These are phyloP conservation scores for Pogonomyrmex californicus DNA, from an alignment of 1,140 invertebrate genomes.

Conservation along the genomic window DNA sequence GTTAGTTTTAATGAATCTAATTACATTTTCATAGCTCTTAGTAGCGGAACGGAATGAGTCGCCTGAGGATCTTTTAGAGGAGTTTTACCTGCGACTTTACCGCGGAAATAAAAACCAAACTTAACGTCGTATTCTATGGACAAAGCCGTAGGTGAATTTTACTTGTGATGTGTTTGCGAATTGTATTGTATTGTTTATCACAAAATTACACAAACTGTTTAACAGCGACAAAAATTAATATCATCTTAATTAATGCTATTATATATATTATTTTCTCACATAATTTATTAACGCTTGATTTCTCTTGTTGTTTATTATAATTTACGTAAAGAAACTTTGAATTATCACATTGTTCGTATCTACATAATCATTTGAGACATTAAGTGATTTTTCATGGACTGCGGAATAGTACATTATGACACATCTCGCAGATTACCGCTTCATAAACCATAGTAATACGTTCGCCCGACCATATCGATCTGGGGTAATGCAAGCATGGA, in stretches of 20 bases:
- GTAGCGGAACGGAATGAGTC: slow-evolving; percentile 50
- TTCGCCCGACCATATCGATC: slow-evolving; percentile 15
- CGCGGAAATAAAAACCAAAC: slow-evolving; percentile 26
- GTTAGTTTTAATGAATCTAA: slow-evolving; percentile 73
- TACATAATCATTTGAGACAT: not conserved
- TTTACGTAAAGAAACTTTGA: not conserved
- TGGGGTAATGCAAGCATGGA: slow-evolving; percentile 16
- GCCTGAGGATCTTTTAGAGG: slow-evolving; percentile 61
- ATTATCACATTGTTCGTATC: not conserved
- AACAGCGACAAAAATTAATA: no score
- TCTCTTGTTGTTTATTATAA: not conserved
- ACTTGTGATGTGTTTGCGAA: not conserved
- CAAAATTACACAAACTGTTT: no score
- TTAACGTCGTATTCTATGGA: not conserved
- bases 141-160: slow-evolving; percentile 3
- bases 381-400: slow-evolving; percentile 5
- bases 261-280: no score
- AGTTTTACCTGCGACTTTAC: slow-evolving; percentile 22
- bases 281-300: not conserved
- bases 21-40: slow-evolving; percentile 53
- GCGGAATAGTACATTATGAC: not conserved
- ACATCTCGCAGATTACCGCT: not conserved
- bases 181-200: no score
- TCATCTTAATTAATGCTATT: no score
- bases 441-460: slow-evolving; percentile 15